A percentile compares a stretch with the other conserved stretches of the same genome.
These are phyloP conservation scores for Diaprepes abbreviatus DNA, from an alignment of 2,888 invertebrate genomes.

Conservation along the genomic window DNA sequence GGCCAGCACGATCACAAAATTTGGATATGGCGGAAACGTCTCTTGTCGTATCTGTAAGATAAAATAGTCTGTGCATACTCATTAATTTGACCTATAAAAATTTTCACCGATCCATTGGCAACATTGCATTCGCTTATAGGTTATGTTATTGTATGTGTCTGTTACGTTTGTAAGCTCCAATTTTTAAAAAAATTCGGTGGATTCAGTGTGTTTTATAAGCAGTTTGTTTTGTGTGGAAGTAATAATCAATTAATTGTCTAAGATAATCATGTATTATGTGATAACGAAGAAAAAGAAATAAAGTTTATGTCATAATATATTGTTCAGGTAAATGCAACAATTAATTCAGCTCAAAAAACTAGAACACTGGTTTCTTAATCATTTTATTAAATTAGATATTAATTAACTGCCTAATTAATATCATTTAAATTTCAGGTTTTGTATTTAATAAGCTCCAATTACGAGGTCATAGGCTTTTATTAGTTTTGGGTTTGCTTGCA, in stretches of 20 bases:
- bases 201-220: not conserved
- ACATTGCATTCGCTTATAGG: slow-evolving; percentile 3
- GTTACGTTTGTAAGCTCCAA: not conserved
- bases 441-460: not conserved
- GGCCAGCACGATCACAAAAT: too few species aligned
- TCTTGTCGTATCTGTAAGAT: too few species aligned
- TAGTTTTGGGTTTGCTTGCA: not conserved
- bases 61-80: too few species aligned
- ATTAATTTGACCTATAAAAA: too few species aligned
- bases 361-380: not conserved
- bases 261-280: not conserved
- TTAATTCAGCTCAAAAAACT: not conserved
- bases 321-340: not conserved
- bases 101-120: too few species aligned
- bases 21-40: too few species aligned
- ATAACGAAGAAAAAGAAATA: slow-evolving; percentile 27
- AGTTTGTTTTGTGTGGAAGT: not conserved
- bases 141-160: slow-evolving; percentile 5
- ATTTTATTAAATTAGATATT: not conserved
- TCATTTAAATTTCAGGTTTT: slow-evolving; percentile 7
- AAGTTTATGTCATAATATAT: slow-evolving; percentile 17
- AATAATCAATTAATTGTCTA: not conserved
- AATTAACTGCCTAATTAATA: not conserved
- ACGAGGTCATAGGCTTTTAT: not conserved
- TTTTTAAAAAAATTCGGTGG: not conserved